phyloP scores from a whole-genome alignment of 2,888 invertebrate species.

The Tryphoninae sp. region DNA sequence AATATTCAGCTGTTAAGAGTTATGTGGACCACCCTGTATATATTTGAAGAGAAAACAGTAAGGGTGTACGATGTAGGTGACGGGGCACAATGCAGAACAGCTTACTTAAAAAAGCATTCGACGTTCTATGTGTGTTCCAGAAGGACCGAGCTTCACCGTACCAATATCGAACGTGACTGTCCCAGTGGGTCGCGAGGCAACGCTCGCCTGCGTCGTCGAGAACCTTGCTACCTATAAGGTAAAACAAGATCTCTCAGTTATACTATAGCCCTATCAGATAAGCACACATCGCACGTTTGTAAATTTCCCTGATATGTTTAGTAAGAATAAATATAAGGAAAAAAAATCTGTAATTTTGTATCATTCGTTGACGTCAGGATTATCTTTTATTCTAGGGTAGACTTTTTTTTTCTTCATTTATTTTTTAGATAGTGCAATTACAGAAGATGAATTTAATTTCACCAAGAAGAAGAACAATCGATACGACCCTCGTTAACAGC shows the following conservation, averaged over 20 bases:
- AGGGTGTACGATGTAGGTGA: slow-evolving; percentile 9
- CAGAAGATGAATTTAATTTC: not conserved
- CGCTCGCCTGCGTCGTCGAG: slow-evolving; percentile 92
- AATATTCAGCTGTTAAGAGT: too few relatives aligned
- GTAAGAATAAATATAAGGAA: too few relatives aligned
- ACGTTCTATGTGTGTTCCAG: slow-evolving; percentile 82
- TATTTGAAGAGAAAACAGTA: not conserved
- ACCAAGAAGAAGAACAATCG: not conserved
- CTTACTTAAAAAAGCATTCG: slow-evolving; percentile 65
- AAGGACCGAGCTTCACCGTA: slow-evolving; percentile 91
- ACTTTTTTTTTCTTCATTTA: too few relatives aligned
- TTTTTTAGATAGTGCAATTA: not conserved
- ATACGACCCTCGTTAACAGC: not conserved
- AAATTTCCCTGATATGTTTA: too few relatives aligned
- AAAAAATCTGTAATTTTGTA: too few relatives aligned
- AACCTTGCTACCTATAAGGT: slow-evolving; percentile 93
- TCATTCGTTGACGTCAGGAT: too few relatives aligned
- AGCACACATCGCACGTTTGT: too few relatives aligned
- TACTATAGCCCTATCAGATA: too few relatives aligned
- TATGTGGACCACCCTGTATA: too few relatives aligned
- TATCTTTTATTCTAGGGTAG: too few relatives aligned
- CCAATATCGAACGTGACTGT: slow-evolving; percentile 93
- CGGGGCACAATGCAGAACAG: slow-evolving; percentile 28
- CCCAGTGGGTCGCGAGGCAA: slow-evolving; percentile 92
- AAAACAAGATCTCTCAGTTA: slow-evolving; percentile 66